phyloP scores from a whole-genome alignment of 2,888 invertebrate genomes.

The Leptopilina syphax region DNA sequence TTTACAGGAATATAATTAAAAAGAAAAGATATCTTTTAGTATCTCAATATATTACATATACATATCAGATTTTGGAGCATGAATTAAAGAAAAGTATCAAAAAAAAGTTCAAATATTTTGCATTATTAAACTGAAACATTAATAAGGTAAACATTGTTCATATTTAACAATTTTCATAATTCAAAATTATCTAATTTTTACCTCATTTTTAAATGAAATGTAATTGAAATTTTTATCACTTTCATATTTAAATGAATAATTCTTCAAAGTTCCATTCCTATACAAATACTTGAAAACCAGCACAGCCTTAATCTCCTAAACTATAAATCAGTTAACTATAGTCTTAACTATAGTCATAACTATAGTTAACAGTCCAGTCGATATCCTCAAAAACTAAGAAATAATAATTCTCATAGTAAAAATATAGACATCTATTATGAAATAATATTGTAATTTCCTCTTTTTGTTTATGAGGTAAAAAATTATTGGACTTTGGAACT shows the following conservation, averaged over 20 bases:
- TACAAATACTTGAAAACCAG: slow-evolving; percentile 33
- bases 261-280: slow-evolving; percentile 1
- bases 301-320: slow-evolving; percentile 28
- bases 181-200: too few relatives aligned
- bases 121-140: slow-evolving; percentile 26
- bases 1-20: slow-evolving; percentile 24
- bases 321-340: too few relatives aligned
- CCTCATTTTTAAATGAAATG: too few relatives aligned
- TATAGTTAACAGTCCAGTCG: background rate
- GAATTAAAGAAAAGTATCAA: slow-evolving; percentile 29
- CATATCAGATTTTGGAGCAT: background rate
- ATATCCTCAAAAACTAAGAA: slow-evolving; percentile 12
- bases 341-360: too few relatives aligned
- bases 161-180: too few relatives aligned
- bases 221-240: background rate
- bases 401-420: slow-evolving; percentile 33
- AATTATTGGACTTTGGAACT: slow-evolving; percentile 4
- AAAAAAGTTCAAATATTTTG: slow-evolving; percentile 23
- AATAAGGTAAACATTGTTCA: background rate
- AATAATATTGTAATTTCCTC: slow-evolving; percentile 28
- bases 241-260: slow-evolving; percentile 10
- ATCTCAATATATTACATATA: background rate
- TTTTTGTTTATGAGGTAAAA: background rate
- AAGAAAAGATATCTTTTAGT: slow-evolving; percentile 7
- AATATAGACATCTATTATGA: slow-evolving; percentile 32